Base-by-base conservation (phyloP, 2,797 vertebrate species). In the Chelmon rostratus region DNA sequence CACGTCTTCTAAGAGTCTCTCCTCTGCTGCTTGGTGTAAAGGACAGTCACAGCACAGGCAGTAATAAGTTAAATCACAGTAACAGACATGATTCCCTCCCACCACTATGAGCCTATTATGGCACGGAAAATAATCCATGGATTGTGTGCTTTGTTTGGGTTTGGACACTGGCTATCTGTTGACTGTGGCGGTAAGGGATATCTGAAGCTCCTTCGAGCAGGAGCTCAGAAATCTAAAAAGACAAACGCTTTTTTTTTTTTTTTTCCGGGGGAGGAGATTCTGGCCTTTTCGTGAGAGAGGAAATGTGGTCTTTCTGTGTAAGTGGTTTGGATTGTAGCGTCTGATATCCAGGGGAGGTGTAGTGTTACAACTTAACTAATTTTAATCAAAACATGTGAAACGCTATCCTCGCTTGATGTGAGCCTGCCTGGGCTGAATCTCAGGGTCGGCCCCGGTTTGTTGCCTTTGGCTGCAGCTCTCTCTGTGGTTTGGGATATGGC, bases 331-430 rank as follows among this genome's bases (percentile, higher is more conserved):
- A 96, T 95, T 95, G 95, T 94, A 95, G 96, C 94, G 96, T 96
- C 96, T 96, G 96, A 97, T 96, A 97, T 97, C 96, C 96, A 95
- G 95, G 89, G 90, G 95, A 96, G 96, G 97, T 98, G 97, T 98
- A 95, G 96, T 91, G 96, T 99, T 99, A 97, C 97, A 97, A 97
- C 96, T 98, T 97, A 97, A 97, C 97, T 98, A 97, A 99, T 98
- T 99, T 98, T 97, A 98, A 99, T 98, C 97, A 98, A 98, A 99
- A 99, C 97, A 98, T 93, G 96, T 96, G 97, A 99, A 98, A 99
- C 93, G 91, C 94, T 96, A 98, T 96, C 97, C 97, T 90, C 81
- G 94, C 96, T 97, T 97, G 96, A 97, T 98, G 97, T 97, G 96
- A 98, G 97, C 96, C 96, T 96, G 96, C 96, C 96, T 96, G 96